Evolutionary conservation across 2,113 vertebrate genomes (phyloP), one percentile per base, ranked within the genome.

Genomic region (Lepidothrix coronata): DNA sequence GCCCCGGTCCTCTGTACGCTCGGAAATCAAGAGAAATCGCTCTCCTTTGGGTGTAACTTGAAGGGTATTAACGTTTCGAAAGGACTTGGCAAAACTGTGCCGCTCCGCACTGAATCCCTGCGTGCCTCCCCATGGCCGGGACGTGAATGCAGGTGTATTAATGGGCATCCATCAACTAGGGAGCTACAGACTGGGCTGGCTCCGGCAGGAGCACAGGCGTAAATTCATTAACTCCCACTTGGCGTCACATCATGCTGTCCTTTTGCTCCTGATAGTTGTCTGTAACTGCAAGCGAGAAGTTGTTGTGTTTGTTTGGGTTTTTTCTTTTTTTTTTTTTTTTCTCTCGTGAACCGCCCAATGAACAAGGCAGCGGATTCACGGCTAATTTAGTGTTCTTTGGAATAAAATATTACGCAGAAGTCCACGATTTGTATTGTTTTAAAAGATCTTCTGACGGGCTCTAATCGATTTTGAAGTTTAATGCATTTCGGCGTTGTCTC

Each of bases 141-240:
- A 31, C 58, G 94, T 59, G 96, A 78, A 72, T 89, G 93, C 98
- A 98, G 97, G 97, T 98, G 98, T 95, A 91, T 87, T 83, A 76
- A 41, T 46, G 89, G 88, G 54, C 79, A 84, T 70, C 86, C 92
- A 63, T 82, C 97, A 90, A 6, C 78, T 27, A 55, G 93, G 48
- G 91, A 93, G 73, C 89, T 55, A 4, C 66, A 76, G 89, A 74
- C 59, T 37, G 43, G 63, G 62, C 65, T 85, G 21, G 46, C 76
- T 95, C 83, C 37, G 31, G 73, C 68, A 12, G 76, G 46, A 68
- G 55, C 88, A 57, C 82, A 44, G 85, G 71, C 89, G 37, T 79
- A 63, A 85, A 95, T 79, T 95, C 96, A 95, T 94, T 89, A 93
- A 84, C 91, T 93, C 85, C 46, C 81, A 33, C 74, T 94, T 65